Base-by-base conservation (phyloP, 2,113 vertebrate genomes). In the Chloroceryle aenea region DNA sequence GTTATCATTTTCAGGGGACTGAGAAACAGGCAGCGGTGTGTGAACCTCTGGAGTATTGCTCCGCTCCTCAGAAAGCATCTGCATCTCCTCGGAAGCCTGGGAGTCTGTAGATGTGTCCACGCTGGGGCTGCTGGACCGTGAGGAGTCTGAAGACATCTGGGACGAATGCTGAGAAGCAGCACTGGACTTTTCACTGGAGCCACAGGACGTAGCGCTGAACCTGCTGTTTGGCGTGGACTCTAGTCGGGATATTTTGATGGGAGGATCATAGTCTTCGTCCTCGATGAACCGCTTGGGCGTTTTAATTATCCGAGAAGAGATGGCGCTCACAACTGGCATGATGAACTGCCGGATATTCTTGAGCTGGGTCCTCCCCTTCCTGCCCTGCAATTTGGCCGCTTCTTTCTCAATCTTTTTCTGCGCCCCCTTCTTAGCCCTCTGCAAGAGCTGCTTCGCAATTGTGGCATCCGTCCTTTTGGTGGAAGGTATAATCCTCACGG, bases 301-400 rank as follows among this genome's bases (percentile, higher is more conserved):
- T 95, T 99, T 99, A 74, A 99, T 99, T 94, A 99, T 99, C 52
- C 99, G 98, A 3, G 99, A 99, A 21, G 99, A 99, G 95, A 99
- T 99, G 2, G 99, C 99, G 26, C 99, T 99, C 87, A 99, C 99
- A 18, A 99, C 99, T 0, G 99, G 99, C 99, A 99, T 99, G 84
- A 99, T 99, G 96, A 99, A 99, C 98, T 99, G 99, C 4, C 99
- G 98, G 81, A 99, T 99, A 48, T 99, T 99, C 92, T 99, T 99
- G n/a, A 99, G 98, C 85, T 99, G 99, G 5, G 99, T 99, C 94
- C 99, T 98, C 78, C 98, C 99, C 87, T 99, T 98, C 63, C 98
- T 97, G 36, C 98, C 98, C 94, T 98, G 98, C 74, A 99, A 87
- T 98, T 99, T 96, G 72, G 98, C 97, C 77, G 99, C 98, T 85